Base-by-base conservation (phyloP, 2,797 vertebrate species). In the Loris lydekkerianus region DNA sequence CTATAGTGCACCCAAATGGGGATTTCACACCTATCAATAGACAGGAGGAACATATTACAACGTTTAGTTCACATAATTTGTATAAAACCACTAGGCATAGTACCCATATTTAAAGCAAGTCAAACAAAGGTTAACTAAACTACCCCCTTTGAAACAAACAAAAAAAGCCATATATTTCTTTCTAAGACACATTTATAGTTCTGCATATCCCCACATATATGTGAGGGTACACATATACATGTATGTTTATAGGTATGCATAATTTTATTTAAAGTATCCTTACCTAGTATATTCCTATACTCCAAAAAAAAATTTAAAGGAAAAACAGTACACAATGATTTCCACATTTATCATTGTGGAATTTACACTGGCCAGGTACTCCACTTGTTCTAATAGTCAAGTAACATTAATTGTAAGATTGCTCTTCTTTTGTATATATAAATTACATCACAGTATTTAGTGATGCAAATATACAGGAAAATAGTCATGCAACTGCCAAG, bases 401-500 rank as follows among this genome's bases (percentile, higher is more conserved):
- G 25, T 67, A 76, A 37, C 40, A 93, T 56, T 53, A 7, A 49
- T n/a, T 65, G 18, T 58, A 56, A n/a, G 25, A 73, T 1, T 60
- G 34, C 5, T 85, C 10, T 60, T 81, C 14, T 34, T 13, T 83
- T 43, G 14, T 37, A 10, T 21, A 56, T 70, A 25, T 70, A 89
- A 91, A 75, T 69, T 37, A 75, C 15, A n/a, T 18, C 20, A 86
- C 7, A 17, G 10, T 17, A n/a, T 75, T 81, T 65, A 85, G 72
- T 65, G 37, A 84, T 76, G 89, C 53, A 76, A 91, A 93, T 40
- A 72, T 9, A 37, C 2, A 81, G 86, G 73, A 65, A 85, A 81
- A 60, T 2, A 76, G 27, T 56, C 2, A 13, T 37, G 23, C 15
- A 76, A 76, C 76, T 94, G 75, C 70, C 93, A 81, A 80, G 20